These are phyloP conservation scores for Dendrolimus pini DNA, from an alignment of 2,888 invertebrate genomes.

Conservation along the genomic window DNA sequence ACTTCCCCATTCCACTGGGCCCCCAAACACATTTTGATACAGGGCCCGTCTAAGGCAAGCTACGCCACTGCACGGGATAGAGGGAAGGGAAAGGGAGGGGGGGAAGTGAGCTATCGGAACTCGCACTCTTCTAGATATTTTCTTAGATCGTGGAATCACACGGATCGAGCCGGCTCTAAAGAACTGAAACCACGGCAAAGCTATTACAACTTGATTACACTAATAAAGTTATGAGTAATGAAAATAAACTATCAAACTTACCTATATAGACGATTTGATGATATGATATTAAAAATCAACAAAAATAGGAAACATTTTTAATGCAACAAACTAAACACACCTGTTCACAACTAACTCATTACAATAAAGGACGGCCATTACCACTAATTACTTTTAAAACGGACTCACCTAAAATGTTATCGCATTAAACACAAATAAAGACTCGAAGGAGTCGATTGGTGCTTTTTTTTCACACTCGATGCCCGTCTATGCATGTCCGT, in stretches of 20 bases:
- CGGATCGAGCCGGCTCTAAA: too few species aligned
- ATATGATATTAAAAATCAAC: constrained; percentile 10
- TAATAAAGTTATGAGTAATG: too few species aligned
- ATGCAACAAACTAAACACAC: constrained; percentile 21
- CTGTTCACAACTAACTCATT: constrained; percentile 31
- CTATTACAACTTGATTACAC: too few species aligned
- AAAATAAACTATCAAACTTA: constrained; percentile 2
- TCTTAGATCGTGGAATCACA: too few species aligned
- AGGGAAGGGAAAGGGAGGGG: too few species aligned
- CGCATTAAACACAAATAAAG: constrained; percentile 63
- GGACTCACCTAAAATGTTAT: constrained; percentile 73
- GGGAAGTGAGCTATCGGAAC: too few species aligned
- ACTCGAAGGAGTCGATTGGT: constrained; percentile 45
- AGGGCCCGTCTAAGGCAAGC: too few species aligned
- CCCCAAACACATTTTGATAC: too few species aligned
- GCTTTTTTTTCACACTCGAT: constrained; percentile 71
- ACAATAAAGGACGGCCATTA: constrained; percentile 34
- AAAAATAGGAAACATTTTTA: constrained; percentile 16
- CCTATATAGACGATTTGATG: constrained; percentile 4
- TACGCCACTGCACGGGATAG: too few species aligned
- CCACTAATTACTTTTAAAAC: constrained; percentile 42
- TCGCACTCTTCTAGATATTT: too few species aligned
- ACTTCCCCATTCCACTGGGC: too few species aligned
- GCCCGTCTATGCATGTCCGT: constrained; percentile 69
- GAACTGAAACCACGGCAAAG: too few species aligned